phyloP scores from a whole-genome alignment of 2,797 vertebrate species.

The Enteromius mattozi region DNA sequence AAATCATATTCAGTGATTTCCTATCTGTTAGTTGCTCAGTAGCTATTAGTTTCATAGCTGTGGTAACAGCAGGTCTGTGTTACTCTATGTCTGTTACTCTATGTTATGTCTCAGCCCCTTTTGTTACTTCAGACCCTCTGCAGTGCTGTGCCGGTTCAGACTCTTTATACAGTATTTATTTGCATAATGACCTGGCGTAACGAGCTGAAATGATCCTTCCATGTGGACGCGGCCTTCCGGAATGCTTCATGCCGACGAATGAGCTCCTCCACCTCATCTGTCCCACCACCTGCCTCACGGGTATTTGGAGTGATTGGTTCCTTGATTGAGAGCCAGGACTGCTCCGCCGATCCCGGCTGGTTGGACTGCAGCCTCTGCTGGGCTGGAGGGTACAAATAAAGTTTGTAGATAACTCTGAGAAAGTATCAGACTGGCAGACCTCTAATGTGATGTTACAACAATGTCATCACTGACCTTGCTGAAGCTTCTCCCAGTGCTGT shows the following conservation, averaged over 20 bases:
- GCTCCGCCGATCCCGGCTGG: conserved; percentile 86
- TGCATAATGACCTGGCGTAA: conserved; percentile 90
- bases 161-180: conserved; percentile 30
- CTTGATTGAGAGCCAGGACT: conserved; percentile 90
- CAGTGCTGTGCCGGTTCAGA: background rate
- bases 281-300: conserved; percentile 74
- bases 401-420: background rate
- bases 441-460: conserved; percentile 16
- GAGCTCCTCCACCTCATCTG: conserved; percentile 91
- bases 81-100: background rate
- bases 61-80: background rate
- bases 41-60: background rate
- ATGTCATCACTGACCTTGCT: conserved; percentile 74
- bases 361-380: conserved; percentile 89
- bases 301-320: conserved; percentile 82
- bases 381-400: conserved; percentile 73
- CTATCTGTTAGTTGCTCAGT: background rate
- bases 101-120: background rate
- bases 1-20: background rate
- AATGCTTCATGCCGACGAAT: conserved; percentile 95
- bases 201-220: conserved; percentile 93
- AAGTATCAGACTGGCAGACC: background rate
- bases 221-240: conserved; percentile 90
- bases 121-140: background rate
- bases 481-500: conserved; percentile 79